Conservation (phyloP, 2,888 invertebrate species). For the Sphaerophoria rueppellii region DNA sequence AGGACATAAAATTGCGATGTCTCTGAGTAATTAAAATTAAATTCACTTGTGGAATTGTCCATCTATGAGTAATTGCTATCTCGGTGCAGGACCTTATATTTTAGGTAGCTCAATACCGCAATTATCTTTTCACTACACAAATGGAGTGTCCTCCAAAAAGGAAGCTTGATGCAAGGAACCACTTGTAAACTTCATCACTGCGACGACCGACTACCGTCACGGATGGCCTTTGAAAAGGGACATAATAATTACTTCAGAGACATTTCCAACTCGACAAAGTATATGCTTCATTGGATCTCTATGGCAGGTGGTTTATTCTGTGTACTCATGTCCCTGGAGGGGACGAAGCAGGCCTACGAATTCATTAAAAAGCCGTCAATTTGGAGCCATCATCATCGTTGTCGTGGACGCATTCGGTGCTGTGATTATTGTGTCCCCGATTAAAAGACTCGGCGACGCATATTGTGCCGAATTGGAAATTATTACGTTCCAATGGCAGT, state of each 20-base stretch:
- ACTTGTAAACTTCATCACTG: constrained; percentile 50
- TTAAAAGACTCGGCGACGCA: constrained; percentile 71
- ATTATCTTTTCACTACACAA: constrained; percentile 45
- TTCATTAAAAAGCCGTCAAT: constrained; percentile 71
- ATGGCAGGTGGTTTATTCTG: constrained; percentile 58
- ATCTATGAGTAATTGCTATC: constrained; percentile 64
- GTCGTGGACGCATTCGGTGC: constrained; percentile 38
- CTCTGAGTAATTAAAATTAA: constrained; percentile 73
- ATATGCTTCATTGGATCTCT: constrained; percentile 64
- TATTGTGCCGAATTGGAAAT: constrained; percentile 59
- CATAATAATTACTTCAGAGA: constrained; percentile 71
- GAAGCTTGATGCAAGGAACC: constrained; percentile 7
- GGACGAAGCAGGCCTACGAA: constrained; percentile 48
- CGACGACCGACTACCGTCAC: constrained; percentile 24
- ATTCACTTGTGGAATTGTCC: constrained; percentile 69
- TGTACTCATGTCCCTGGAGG: constrained; percentile 36
- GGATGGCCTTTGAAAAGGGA: not conserved
- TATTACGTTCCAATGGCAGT: constrained; percentile 31
- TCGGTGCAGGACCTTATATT: constrained; percentile 39
- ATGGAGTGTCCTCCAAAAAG: not conserved
- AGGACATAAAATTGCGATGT: constrained; percentile 69
- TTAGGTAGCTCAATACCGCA: constrained; percentile 60
- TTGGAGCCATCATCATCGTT: constrained; percentile 28
- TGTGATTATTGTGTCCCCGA: constrained; percentile 59
- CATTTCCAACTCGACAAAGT: constrained; percentile 23